Base-by-base conservation (phyloP, 2,888 invertebrate genomes). In the Escarpia spicata region DNA sequence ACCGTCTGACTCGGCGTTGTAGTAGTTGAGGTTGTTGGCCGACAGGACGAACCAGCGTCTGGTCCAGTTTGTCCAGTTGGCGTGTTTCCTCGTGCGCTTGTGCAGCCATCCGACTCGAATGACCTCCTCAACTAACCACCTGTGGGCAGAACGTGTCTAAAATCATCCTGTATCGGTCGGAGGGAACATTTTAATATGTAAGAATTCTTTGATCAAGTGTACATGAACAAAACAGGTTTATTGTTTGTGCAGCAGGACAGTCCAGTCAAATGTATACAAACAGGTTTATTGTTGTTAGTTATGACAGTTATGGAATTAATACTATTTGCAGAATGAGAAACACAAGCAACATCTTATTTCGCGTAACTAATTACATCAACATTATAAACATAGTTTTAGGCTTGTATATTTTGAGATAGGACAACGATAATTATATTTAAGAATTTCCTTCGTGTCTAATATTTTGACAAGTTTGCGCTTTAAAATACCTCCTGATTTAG, bases 31-130 rank as follows among this genome's bases (percentile, higher is more conserved):
- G 26, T 93, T 91, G 0, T 92, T 92, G 19, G 94, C 94, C 0
- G 92, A 92, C 90, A 94, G 92, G 9, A 93, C 92, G 91, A 93
- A 93, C 93, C 94, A 94, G 52, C 94, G 92, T 52, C 93, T 93
- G n/a, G 92, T 43, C 94, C 94, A 94, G 37, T 92, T 93, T 2
- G 94, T 93, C 94, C 94, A 94, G 91, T 94, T 94, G 19, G 93
- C 93, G 43, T 93, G 93, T 43, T 94, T 94, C 58, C 92, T 92
- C 8, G 93, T 93, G 15, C 94, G 93, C 89, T 93, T 93, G 90
- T 93, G 93, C 44, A 94, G 60, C 93, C 93, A 94, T 8, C 94
- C 94, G 19, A 93, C 92, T 92, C 93, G 93, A 1, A 93, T 90
- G n/a, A 94, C 92, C 52, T 94, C 94, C 90, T 91, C 89, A 6